Base-by-base conservation (phyloP, 2,888 invertebrate genomes). In the Ypsolopha sequella region DNA sequence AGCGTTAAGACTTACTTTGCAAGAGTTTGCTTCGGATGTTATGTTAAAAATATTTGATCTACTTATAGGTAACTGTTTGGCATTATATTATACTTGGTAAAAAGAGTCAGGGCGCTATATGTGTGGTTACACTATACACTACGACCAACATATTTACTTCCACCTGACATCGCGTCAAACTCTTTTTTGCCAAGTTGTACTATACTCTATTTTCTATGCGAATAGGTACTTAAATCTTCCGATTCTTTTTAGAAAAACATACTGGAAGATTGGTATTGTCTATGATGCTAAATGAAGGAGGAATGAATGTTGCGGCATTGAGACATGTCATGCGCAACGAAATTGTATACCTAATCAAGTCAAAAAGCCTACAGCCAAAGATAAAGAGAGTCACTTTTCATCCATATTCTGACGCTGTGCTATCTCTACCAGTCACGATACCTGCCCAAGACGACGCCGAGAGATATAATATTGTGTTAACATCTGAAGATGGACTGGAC, bases 401-500 rank as follows among this genome's bases (percentile, higher is more conserved):
- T 1, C 80, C 76, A 38, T 80, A 84, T 55, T 69, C 75, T 1
- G 61, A 62, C 8, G 68, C 66, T 1, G 55, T 71, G 14, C 52
- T 80, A 10, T 59, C 71, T 2, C 54, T 86, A 35, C 80, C 76
- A 0, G 58, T 80, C 41, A 79, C 77, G 6, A 53, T 80, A 51
- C 73, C 77, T 0, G 55, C 58, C 1, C 60, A 65, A 6, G 70
- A 75, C 36, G 71, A 66, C 45, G 56, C 70, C 1, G 80, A 81
- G 52, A 84, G 79, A 60, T 79, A 76, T 55, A 59, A 75, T 1
- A 54, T 87, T 6, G 73, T 71, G 7, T 64, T 88, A n/a, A 77
- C 74, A 7, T 87, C 87, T 1, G 76, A 79, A 7, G 81, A 80
- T 53, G 80, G 80, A 36, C 76, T 81, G 76, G 87, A 88, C 55